Base-by-base conservation (phyloP, 2,888 invertebrate species). In the Harpalus rufipes region DNA sequence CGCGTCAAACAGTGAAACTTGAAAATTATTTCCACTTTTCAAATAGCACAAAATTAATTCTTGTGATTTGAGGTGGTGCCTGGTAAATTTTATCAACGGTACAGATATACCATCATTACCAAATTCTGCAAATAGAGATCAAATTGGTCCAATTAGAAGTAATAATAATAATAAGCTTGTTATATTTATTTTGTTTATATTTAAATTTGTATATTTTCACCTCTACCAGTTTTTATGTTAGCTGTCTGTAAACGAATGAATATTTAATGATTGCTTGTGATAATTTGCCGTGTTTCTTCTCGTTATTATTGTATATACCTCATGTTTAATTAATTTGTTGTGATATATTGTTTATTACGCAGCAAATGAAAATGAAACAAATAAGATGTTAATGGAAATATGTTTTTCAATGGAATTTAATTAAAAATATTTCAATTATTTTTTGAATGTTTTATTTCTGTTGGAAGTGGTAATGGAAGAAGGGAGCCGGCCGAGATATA, bases 381-480 rank as follows among this genome's bases (percentile, higher is more conserved):
- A 76, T 56, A 76, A 58, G 58, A 78, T 39, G 78, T 56, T 58
- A 78, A 78, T 58, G 59, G 51, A 78, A 78, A 78, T 56, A 78
- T 78, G 14, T 78, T 39, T 78, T 78, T 78, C 78, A 78, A 78
- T 78, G 56, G 44, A 78, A 78, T 78, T 78, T 59, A 78, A 78
- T 78, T 78, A 78, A 78, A 78, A 78, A 78, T 78, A 78, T 78
- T 78, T 78, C 78, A 78, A 78, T 78, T 78, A 78, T 78, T 58
- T 58, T 78, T 78, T 78, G 21, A 58, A 78, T 58, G 25, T 78
- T 78, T 78, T 78, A 78, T 78, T 78, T 78, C 72, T 44, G 58
- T 21, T 51, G 44, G 21, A 78, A 78, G 72, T 78, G 78, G 59
- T 58, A 78, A 59, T 78, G 78, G 78, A 59, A 78, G 25, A 56